Evolutionary conservation across 2,113 vertebrate species (phyloP), one percentile per base, ranked within the genome.

Genomic region (Hyaena hyaena): DNA sequence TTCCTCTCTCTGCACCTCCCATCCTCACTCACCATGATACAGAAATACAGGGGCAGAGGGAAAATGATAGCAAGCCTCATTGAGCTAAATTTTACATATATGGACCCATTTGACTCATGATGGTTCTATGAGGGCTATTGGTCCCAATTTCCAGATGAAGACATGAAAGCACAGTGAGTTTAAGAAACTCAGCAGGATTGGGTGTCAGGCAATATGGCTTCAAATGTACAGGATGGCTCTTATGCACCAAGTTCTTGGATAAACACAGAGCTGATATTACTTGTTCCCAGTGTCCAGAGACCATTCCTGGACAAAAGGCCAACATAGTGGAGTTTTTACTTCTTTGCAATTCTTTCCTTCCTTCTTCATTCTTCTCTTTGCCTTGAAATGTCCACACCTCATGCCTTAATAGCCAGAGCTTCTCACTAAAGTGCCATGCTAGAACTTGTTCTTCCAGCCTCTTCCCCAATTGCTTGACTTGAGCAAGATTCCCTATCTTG

Each of bases 301-400:
- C 65, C 65, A 39, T 68, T 92, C 31, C 16, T 79, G 50, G 21
- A n/a, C 21, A 21, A 82, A 63, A 89, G n/a, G 11, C 35, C n/a
- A 81, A 23, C 23, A 24, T 10, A 31, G 17, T 4, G 4, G 94
- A 50, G n/a, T 23, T 10, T n/a, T 48, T 93, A 35, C 15, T 55
- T 35, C 74, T 90, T 90, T 68, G 73, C 10, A 35, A 3, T 26
- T 65, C 63, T 76, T 43, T 43, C 12, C 19, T 63, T 45, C 45
- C 24, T 39, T 87, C 55, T n/a, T 92, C 33, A 19, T 35, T 74
- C 43, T 84, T 76, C 35, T 74, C 73, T 92, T 94, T 71, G 10
- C 48, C 79, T 55, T 45, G 55, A 81, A 65, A 17, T 35, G 28
- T 81, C 6, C 10, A 28, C 3, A n/a, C 3, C 24, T 21, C 45